Evolutionary conservation across 2,888 invertebrate species (phyloP).

Genomic region (Sarcophaga subvicina): DNA sequence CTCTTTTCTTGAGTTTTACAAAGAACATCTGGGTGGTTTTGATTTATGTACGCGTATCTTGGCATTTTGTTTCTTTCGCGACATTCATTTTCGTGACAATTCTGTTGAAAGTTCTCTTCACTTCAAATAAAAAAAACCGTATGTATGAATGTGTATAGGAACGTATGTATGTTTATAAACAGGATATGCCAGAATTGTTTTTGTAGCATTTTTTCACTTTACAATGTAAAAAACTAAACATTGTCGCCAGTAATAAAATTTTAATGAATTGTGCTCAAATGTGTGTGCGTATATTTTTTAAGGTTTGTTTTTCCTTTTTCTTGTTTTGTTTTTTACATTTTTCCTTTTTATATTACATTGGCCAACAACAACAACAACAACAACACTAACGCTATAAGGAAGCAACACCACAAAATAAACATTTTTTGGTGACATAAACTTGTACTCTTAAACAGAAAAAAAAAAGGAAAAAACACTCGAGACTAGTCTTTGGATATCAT

Average conservation of each 20-base stretch:
- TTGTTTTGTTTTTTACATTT: constrained; percentile 3
- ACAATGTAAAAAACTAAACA: constrained; percentile 58
- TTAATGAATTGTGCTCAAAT: constrained; percentile 61
- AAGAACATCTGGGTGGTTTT: constrained; percentile 63
- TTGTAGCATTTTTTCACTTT: constrained; percentile 30
- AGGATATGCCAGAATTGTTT: constrained; percentile 64
- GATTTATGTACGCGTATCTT: constrained; percentile 37
- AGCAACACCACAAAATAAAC: constrained; percentile 9
- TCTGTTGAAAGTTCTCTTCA: constrained; percentile 43
- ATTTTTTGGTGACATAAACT: constrained; percentile 50
- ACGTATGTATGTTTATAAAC: constrained; percentile 54
- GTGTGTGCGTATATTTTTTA: constrained; percentile 31
- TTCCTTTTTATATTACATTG: constrained; percentile 17
- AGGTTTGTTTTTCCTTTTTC: constrained; percentile 44
- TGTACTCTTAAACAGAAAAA: constrained; percentile 25
- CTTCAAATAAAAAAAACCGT: not conserved
- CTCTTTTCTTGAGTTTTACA: constrained; percentile 7
- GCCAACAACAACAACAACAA: not conserved
- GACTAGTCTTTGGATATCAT: constrained; percentile 48
- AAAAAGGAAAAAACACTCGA: not conserved
- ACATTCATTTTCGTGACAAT: constrained; percentile 17
- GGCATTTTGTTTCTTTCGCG: constrained; percentile 1
- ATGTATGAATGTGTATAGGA: not conserved
- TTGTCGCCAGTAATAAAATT: constrained; percentile 68
- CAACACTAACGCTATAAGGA: not conserved